Evolutionary conservation across 2,888 invertebrate genomes (phyloP), one percentile per base, ranked within the genome.

Genomic region (Venusia cambrica): DNA sequence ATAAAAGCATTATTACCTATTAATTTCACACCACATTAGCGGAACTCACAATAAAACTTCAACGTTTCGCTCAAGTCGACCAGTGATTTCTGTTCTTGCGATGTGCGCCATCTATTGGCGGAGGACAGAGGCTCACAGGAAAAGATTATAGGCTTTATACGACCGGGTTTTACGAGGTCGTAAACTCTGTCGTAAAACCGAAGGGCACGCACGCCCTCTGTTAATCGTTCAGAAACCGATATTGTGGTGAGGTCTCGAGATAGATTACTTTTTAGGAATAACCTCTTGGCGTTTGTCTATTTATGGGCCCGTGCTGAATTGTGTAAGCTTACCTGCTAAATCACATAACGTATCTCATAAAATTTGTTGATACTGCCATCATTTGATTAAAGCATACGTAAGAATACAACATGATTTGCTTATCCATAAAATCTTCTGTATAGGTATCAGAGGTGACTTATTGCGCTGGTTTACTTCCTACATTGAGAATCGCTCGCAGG

Each of bases 11-110:
- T 85, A 87, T 81, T 78, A 78, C 83, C 87, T 85, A 87, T 87
- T 85, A 85, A 87, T 87, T 85, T 87, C 81, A 85, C 87, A 87
- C 83, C 80, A 76, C 81, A 87, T 87, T 87, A 85, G 87, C 85
- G 78, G 81, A 83, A 83, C 87, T 81, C 65, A 83, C 79, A 81
- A 85, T 85, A 85, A 87, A 87, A 87, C 76, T 84, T 81, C 66
- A 79, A 80, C 78, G 73, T 78, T 80, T 72, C 61, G 69, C 68
- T 65, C 66, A 56, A 73, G n/a, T n/a, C 71, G 77, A 75, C n/a
- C 80, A 78, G 76, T 76, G 80, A 84, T 83, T 76, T 74, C 65
- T 54, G 73, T 71, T 73, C 74, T 73, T 73, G 73, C 65, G 65
- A 64, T 75, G 67, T 79, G 73, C 83, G 83, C 81, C 83, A 83